Evolutionary conservation across 64 coral and sea anemone genomes (phyloP).

Genomic region (Catalaphyllia jardinei): DNA sequence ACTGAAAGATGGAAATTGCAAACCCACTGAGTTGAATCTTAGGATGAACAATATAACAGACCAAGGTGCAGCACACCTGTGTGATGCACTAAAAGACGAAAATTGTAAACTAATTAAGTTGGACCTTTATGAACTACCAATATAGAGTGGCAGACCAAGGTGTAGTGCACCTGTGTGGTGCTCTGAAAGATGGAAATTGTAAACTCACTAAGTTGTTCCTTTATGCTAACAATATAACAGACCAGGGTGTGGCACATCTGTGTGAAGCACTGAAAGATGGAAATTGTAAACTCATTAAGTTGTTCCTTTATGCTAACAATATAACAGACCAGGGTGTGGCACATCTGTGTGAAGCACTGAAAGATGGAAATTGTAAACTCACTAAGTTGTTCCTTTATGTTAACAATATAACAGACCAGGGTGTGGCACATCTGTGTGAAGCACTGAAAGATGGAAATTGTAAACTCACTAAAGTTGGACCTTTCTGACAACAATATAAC

Average conservation of each 20-base stretch:
- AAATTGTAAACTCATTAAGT: too few species aligned
- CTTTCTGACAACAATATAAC: not conserved
- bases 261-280: too few species aligned
- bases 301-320: too few species aligned
- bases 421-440: not conserved
- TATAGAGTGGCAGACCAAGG: not conserved
- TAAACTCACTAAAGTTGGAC: not conserved
- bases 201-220: not conserved
- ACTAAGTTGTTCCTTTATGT: too few species aligned
- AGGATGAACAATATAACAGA: not conserved
- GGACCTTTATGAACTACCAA: not conserved
- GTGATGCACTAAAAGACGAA: too few species aligned
- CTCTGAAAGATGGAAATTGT: not conserved
- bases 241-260: too few species aligned
- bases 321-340: not conserved
- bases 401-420: too few species aligned
- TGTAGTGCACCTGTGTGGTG: not conserved
- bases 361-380: too few species aligned
- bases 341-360: not conserved
- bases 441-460: not conserved
- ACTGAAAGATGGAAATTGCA: too few species aligned
- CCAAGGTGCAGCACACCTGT: too few species aligned
- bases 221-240: not conserved
- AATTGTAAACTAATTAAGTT: not conserved
- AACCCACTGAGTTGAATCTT: too few species aligned